phyloP scores from a whole-genome alignment of 1,140 invertebrate species.

The Tetranychus cinnabarinus region DNA sequence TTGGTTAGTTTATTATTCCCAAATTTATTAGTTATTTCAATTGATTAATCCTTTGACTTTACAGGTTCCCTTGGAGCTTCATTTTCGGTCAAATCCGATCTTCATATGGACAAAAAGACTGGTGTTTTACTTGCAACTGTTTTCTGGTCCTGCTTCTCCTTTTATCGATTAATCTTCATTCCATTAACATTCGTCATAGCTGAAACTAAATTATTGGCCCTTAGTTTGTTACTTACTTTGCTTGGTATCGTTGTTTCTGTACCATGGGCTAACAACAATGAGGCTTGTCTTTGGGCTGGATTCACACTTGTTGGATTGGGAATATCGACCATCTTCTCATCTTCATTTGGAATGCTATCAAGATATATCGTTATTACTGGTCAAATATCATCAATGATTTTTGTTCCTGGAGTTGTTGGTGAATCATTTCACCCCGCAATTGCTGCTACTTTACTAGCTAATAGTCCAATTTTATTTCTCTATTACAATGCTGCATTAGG shows the following conservation, averaged over 20 bases:
- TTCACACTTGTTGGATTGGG: background rate
- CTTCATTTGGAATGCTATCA: too few species aligned
- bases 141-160: background rate
- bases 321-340: background rate
- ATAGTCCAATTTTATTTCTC: too few species aligned
- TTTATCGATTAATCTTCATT: background rate
- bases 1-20: background rate
- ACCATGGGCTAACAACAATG: background rate
- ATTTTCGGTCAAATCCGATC: background rate
- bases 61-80: background rate
- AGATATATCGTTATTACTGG: too few species aligned
- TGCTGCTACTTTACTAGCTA: too few species aligned
- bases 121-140: background rate
- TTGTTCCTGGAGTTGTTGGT: too few species aligned
- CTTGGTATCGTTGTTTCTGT: background rate
- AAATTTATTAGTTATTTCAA: background rate
- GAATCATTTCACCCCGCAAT: too few species aligned
- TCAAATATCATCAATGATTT: too few species aligned
- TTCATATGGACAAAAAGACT: background rate
- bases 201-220: background rate
- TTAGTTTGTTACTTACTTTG: background rate
- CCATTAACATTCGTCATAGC: background rate
- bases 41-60: background rate
- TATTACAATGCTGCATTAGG: too few species aligned
- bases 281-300: background rate